Evolutionary conservation across 2,888 invertebrate species (phyloP), one percentile per base, ranked within the genome.

Genomic region (Nymphalis polychloros): DNA sequence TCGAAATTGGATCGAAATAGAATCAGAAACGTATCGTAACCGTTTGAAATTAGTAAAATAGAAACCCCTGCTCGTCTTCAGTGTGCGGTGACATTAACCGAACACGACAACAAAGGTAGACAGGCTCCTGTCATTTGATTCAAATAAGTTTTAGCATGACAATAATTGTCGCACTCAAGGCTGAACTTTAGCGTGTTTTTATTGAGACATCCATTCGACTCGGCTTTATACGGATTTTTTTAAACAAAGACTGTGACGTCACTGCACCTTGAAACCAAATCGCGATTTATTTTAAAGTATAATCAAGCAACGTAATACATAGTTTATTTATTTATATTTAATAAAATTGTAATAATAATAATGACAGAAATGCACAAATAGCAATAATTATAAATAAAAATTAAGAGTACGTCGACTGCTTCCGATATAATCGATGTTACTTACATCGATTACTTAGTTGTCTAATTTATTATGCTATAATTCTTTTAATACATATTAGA

Each of bases 141-240:
- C n/a, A 57, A 57, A 47, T 23, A 41, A n/a, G 27, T 23, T 27
- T 53, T 53, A 53, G 27, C 53, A 59, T 23, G 57, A 47, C 52
- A 62, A n/a, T n/a, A n/a, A 60, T 67, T 63, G 52, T 35, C 31
- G 60, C 48, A 35, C 41, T 55, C 69, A 69, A 69, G 67, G 69
- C 19, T 66, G 35, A 8, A 57, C 41, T 27, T 65, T 62, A 46
- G 50, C 50, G 63, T 16, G 49, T 65, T 69, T 53, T 59, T 63
- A 59, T 66, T 59, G 35, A 53, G 46, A 52, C 53, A 41, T 69
- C 65, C 20, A 31, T 13, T 53, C 31, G 53, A 62, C 13, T 60
- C 23, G 48, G 3, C 57, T 48, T n/a, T 61, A 48, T 48, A 64
- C 49, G 46, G 41, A 13, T 52, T 53, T 59, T 35, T 53, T 20